Evolutionary conservation across 2,888 invertebrate species (phyloP).

Genomic region (Acrobasis repandana): DNA sequence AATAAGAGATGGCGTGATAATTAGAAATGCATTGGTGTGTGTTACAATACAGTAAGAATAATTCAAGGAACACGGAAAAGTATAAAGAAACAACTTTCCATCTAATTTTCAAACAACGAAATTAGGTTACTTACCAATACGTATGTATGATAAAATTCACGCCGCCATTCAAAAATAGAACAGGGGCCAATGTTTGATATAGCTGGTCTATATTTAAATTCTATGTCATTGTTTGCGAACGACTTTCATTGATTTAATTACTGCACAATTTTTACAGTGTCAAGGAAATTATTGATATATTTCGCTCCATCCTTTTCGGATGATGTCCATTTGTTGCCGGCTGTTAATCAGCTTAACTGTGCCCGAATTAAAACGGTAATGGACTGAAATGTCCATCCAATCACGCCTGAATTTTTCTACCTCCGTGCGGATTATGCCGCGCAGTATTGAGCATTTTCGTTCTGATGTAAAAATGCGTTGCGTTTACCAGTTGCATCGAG

Average conservation of each 20-base stretch:
- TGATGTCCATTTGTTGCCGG: constrained; percentile 56
- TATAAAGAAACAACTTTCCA: no score
- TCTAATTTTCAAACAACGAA: no score
- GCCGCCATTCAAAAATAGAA: no score
- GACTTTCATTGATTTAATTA: neutral
- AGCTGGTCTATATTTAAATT: no score
- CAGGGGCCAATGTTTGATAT: no score
- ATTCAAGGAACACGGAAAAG: no score
- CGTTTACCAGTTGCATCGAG: constrained; percentile 10
- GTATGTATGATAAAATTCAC: no score
- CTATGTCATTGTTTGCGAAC: no score
- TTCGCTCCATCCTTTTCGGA: neutral
- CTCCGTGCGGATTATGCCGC: neutral
- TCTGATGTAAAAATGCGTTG: constrained; percentile 7
- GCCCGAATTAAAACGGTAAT: constrained; percentile 64
- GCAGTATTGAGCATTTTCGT: neutral
- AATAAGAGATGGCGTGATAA: no score
- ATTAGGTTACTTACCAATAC: no score
- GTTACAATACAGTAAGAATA: no score
- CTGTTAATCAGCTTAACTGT: constrained; percentile 68
- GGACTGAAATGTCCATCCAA: constrained; percentile 49
- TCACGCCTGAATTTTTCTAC: constrained; percentile 5
- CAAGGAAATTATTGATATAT: neutral
- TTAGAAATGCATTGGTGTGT: no score
- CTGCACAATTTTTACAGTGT: neutral